Evolutionary conservation across 2,797 vertebrate genomes (phyloP).

Genomic region (Helarctos malayanus): DNA sequence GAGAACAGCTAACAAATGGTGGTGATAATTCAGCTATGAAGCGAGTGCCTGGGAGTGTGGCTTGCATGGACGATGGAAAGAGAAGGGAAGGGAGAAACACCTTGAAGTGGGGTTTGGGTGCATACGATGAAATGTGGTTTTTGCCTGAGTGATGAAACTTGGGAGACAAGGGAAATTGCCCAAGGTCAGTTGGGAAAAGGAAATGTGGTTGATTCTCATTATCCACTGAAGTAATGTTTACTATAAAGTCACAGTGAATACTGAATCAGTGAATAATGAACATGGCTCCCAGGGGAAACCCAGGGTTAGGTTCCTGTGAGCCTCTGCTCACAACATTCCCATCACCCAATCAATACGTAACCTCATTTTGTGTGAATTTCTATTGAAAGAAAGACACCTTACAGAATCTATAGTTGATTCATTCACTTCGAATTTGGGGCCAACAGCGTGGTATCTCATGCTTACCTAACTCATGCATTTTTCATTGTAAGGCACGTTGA

Average conservation of each 20-base stretch:
- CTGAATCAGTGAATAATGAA: neutral
- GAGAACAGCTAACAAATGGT: neutral
- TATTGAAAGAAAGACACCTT: neutral
- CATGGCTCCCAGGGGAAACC: neutral
- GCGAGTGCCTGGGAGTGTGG: no score
- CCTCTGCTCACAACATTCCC: neutral
- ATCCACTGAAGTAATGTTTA: neutral
- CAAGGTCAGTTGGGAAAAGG: neutral
- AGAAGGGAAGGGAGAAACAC: neutral
- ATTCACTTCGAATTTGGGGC: neutral
- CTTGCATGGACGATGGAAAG: neutral
- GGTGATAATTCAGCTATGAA: no score
- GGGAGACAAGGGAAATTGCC: no score
- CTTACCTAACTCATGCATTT: fast-evolving
- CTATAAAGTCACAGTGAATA: neutral
- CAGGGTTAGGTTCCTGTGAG: neutral
- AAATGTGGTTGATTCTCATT: no score
- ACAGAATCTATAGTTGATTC: neutral
- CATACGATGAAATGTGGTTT: neutral
- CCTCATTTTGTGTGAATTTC: neutral
- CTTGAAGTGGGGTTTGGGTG: neutral
- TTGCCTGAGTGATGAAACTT: neutral
- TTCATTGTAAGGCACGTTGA: neutral
- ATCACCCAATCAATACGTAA: fast-evolving
- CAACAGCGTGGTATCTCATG: fast-evolving